These are phyloP conservation scores for Solenodon paradoxus DNA, from an alignment of 2,113 vertebrate species.

Conservation along the genomic window DNA sequence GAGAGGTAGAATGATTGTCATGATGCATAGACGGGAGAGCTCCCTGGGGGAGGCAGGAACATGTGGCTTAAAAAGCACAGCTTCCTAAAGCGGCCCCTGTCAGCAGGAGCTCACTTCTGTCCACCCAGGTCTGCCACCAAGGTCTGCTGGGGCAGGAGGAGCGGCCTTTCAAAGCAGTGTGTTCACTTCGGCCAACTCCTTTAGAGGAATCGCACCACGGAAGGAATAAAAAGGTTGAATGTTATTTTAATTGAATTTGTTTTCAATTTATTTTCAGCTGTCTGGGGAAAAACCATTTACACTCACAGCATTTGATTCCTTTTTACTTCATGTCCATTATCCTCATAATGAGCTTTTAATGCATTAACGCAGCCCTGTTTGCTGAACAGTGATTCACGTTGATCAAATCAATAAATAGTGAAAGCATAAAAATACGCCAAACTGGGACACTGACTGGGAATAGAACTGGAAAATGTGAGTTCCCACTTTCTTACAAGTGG, in stretches of 20 bases:
- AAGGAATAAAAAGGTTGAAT: conserved; percentile 83
- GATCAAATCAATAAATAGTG: conserved; percentile 77
- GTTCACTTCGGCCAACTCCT: conserved; percentile 64
- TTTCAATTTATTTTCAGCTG: conserved; percentile 85
- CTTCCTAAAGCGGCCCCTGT: background rate
- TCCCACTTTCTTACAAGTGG: background rate
- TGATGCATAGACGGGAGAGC: too few relatives aligned
- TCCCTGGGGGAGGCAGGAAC: rapidly evolving
- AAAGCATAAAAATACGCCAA: conserved; percentile 57
- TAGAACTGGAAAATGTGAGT: conserved; percentile 1
- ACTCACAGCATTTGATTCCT: conserved; percentile 81
- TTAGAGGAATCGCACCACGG: conserved; percentile 74
- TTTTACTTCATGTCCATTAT: conserved; percentile 83
- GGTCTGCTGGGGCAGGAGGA: background rate
- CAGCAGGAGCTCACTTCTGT: conserved; percentile 39
- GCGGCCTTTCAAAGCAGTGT: conserved; percentile 56
- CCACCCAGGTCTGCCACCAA: conserved; percentile 48
- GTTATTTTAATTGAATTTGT: conserved; percentile 89
- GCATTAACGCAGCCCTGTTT: conserved; percentile 76
- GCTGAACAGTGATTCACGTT: conserved; percentile 68
- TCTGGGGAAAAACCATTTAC: conserved; percentile 83
- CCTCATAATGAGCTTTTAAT: conserved; percentile 85
- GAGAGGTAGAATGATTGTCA: too few relatives aligned
- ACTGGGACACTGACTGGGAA: conserved; percentile 66
- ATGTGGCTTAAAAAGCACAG: rapidly evolving